Evolutionary conservation across 2,888 invertebrate species (phyloP), one percentile per base, ranked within the genome.

Genomic region (Papilio demoleus): DNA sequence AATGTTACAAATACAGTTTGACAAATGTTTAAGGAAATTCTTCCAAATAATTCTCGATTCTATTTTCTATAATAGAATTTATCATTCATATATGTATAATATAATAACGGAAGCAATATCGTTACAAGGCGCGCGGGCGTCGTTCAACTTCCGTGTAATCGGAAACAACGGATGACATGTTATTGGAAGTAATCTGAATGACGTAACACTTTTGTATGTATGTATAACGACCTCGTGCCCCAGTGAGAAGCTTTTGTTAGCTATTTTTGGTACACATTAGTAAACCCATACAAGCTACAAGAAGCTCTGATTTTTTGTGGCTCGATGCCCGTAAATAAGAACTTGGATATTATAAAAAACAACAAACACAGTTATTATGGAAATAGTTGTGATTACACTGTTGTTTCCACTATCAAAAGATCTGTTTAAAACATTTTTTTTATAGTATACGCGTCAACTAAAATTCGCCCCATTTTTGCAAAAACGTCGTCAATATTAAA

Each of bases 71-170:
- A 50, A 17, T 31, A 34, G 34, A 47, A 47, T 47, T 63, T 31
- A 34, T 63, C 62, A 34, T 8, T 8, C 19, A 8, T 53, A 53
- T 50, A 47, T 27, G 53, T 53, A 8, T 53, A 14, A 53, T 36
- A 64, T 56, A 53, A 22, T 40, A 17, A 56, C 53, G 64, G 64
- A 64, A 64, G 53, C 64, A 64, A 53, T 64, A 38, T 27, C 40
- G 64, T 36, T 31, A 40, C 40, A 56, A 53, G 53, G 8, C 14
- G 53, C n/a, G 53, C 24, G 53, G 14, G 12, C 50, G 63, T 11
- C 24, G 17, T 63, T 64, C 17, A 22, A 65, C 56, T 65, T 65
- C 65, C 65, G 58, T 22, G 58, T 65, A 19, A 65, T 65, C 65
- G 64, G 64, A 65, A 65, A 27, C 9, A 19, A 56, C 31, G 42